Evolutionary conservation across 2,113 vertebrate species (phyloP).

Genomic region (Casuarius casuarius): DNA sequence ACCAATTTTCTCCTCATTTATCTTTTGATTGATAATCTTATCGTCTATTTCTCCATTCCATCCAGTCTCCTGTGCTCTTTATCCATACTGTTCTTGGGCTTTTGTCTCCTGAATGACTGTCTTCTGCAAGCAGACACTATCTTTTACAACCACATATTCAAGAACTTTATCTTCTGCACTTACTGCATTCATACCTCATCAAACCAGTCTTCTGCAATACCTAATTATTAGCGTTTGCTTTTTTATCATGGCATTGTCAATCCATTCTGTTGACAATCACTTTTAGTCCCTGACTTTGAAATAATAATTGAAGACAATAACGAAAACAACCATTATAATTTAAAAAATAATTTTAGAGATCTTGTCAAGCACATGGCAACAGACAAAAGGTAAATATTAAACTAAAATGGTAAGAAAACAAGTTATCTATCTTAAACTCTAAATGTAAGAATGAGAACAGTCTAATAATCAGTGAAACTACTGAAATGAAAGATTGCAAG

Average conservation of each 20-base stretch:
- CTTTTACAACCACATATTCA: not conserved
- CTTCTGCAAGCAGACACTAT: not conserved
- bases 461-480: not conserved
- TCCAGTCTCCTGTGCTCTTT: not conserved
- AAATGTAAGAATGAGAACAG: not conserved
- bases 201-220: not conserved
- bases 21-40: not conserved
- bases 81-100: not conserved
- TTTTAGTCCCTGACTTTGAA: not conserved
- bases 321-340: not conserved
- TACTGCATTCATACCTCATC: not conserved
- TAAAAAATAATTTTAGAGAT: not conserved
- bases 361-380: not conserved
- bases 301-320: not conserved
- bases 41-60: not conserved
- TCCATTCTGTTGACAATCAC: not conserved
- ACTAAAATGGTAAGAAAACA: not conserved
- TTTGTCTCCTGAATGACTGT: not conserved
- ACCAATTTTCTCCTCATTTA: not conserved
- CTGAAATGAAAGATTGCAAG: not conserved
- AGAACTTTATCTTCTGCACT: not conserved
- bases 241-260: not conserved
- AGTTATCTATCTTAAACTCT: not conserved
- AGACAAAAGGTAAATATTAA: not conserved
- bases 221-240: not conserved